A percentile compares a stretch with the other conserved stretches of the same genome.
These are phyloP conservation scores for Lepisosteus osseus DNA, from an alignment of 2,113 vertebrate genomes.

Conservation along the genomic window DNA sequence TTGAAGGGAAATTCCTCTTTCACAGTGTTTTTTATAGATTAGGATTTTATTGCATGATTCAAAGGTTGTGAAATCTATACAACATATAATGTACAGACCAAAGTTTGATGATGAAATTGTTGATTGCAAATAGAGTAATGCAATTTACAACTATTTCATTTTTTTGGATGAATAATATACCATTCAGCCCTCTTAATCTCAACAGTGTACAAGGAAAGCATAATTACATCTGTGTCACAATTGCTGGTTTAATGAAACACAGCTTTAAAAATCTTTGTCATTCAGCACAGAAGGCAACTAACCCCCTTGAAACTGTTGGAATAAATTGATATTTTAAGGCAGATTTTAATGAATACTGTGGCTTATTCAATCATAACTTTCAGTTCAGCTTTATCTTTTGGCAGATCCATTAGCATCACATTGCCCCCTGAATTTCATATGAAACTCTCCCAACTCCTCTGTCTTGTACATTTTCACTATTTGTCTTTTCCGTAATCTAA, in stretches of 20 bases:
- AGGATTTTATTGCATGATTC: too few species aligned
- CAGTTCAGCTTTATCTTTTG: conserved; percentile 83
- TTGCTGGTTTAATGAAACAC: conserved; percentile 40
- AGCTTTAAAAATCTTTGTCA: conserved; percentile 79
- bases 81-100: too few species aligned
- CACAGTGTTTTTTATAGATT: too few species aligned
- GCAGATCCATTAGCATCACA: conserved; percentile 87
- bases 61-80: too few species aligned
- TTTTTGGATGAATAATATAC: conserved; percentile 43
- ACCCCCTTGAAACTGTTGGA: conserved; percentile 71
- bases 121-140: conserved; percentile 11
- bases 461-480: conserved; percentile 66
- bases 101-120: not conserved
- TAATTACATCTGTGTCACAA: conserved; percentile 62
- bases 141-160: conserved; percentile 38
- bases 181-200: conserved; percentile 43
- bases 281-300: conserved; percentile 57
- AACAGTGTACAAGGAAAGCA: conserved; percentile 50
- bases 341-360: conserved; percentile 84
- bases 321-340: conserved; percentile 83
- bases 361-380: conserved; percentile 80
- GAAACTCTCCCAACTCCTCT: conserved; percentile 74
- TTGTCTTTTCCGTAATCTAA: conserved; percentile 79
- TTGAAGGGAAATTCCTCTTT: too few species aligned
- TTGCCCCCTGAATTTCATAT: conserved; percentile 57